Conservation (phyloP, 2,113 vertebrate genomes). For the Corvus moneduloides region DNA sequence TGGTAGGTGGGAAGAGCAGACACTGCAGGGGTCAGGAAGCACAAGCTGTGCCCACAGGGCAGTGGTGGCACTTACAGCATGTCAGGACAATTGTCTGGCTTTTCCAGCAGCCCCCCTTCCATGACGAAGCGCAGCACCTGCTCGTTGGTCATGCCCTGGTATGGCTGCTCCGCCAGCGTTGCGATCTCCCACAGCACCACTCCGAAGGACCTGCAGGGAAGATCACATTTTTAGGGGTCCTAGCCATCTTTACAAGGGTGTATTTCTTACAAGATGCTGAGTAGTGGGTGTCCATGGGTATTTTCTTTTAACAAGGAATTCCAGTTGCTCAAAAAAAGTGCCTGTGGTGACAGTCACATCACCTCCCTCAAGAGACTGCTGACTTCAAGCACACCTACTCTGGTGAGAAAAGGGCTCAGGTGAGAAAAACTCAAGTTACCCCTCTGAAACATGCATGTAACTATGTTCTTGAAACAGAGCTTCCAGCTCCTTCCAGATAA, state of each 20-base stretch:
- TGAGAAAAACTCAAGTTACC: neutral
- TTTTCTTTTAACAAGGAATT: neutral
- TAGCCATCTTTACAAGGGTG: fast-evolving
- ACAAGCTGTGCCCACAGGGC: neutral
- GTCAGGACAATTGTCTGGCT: constrained; percentile 95
- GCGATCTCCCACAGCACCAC: constrained; percentile 98
- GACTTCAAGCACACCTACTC: neutral
- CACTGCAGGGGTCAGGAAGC: neutral
- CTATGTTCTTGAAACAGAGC: neutral
- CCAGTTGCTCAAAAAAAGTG: neutral
- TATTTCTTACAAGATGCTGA: neutral
- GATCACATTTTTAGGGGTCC: neutral
- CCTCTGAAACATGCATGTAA: neutral
- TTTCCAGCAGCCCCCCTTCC: constrained; percentile 96
- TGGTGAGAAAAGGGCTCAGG: neutral
- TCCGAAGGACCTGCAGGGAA: constrained; percentile 88
- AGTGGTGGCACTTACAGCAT: constrained; percentile 84
- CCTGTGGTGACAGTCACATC: neutral
- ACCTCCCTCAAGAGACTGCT: neutral
- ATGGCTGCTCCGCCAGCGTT: constrained; percentile 93
- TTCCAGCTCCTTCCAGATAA: neutral
- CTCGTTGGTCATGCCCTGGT: constrained; percentile 98
- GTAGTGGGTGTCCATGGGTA: neutral
- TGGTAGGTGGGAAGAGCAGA: fast-evolving
- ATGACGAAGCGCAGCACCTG: constrained; percentile 98